Evolutionary conservation across 2,113 vertebrate genomes (phyloP).

Genomic region (Martes martes): DNA sequence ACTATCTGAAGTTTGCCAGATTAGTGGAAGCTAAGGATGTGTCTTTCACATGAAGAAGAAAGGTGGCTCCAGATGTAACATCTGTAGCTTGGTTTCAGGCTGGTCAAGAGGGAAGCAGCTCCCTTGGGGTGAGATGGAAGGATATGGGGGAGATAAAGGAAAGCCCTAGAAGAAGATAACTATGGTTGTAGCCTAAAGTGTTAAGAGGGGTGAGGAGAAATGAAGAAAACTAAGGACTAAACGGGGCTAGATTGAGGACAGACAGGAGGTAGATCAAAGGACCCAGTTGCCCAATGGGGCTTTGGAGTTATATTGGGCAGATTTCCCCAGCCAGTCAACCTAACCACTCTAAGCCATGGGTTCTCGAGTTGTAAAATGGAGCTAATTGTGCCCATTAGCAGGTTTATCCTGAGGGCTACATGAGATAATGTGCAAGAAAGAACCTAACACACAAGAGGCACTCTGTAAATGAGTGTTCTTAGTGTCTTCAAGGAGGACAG

Average conservation of each 20-base stretch:
- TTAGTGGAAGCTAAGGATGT: rapidly evolving
- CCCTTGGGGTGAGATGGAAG: background rate
- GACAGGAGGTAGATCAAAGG: background rate
- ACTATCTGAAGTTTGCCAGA: background rate
- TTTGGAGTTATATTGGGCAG: background rate
- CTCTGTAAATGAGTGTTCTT: background rate
- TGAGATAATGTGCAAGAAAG: background rate
- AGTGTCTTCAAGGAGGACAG: background rate
- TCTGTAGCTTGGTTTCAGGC: background rate
- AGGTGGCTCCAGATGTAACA: background rate
- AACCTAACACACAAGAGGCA: background rate
- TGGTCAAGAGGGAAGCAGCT: background rate
- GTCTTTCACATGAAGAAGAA: background rate
- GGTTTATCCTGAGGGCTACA: background rate
- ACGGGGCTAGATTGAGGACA: background rate
- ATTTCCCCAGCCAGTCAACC: background rate
- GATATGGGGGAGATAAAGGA: background rate
- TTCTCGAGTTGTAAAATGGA: background rate
- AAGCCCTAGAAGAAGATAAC: background rate
- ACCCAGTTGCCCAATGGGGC: background rate
- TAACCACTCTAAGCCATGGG: background rate
- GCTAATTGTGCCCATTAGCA: background rate
- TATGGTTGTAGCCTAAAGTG: background rate
- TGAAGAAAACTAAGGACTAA: too few species aligned
- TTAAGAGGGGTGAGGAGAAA: background rate